A percentile compares a stretch with the other conserved stretches of the same genome.
phyloP scores from a whole-genome alignment of 1,140 invertebrate genomes.

The Drosophila nasuta region DNA sequence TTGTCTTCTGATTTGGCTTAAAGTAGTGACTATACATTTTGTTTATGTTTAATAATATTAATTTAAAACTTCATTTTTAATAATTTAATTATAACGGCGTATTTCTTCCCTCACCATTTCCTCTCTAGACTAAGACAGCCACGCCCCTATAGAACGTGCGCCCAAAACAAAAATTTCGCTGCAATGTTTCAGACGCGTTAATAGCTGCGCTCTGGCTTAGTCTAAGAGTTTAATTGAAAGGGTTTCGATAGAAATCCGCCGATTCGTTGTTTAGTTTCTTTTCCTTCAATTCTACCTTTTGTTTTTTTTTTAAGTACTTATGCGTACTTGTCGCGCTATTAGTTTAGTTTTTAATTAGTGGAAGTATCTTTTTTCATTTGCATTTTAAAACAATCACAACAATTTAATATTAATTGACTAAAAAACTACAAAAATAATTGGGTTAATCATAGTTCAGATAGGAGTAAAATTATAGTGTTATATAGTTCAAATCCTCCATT shows the following conservation, averaged over 20 bases:
- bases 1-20: slow-evolving; percentile 69
- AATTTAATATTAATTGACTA: slow-evolving; percentile 84
- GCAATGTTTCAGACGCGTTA: slow-evolving; percentile 61
- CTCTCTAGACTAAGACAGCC: slow-evolving; percentile 11
- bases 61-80: slow-evolving; percentile 77
- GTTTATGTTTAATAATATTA: slow-evolving; percentile 81
- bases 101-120: background rate
- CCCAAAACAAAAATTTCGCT: slow-evolving; percentile 66
- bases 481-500: slow-evolving; percentile 84
- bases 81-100: slow-evolving; percentile 70
- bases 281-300: slow-evolving; percentile 45
- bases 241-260: background rate
- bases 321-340: slow-evolving; percentile 61
- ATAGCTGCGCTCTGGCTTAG: slow-evolving; percentile 36
- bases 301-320: slow-evolving; percentile 72
- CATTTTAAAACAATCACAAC: slow-evolving; percentile 84
- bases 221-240: background rate
- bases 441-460: slow-evolving; percentile 64
- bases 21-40: slow-evolving; percentile 85
- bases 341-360: slow-evolving; percentile 77
- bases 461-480: slow-evolving; percentile 51
- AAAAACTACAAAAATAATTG: slow-evolving; percentile 81
- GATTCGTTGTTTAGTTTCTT: slow-evolving; percentile 73
- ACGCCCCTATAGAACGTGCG: slow-evolving; percentile 49
- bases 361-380: slow-evolving; percentile 70